Conservation (phyloP, 2,888 invertebrate genomes). For the Leucania comma region DNA sequence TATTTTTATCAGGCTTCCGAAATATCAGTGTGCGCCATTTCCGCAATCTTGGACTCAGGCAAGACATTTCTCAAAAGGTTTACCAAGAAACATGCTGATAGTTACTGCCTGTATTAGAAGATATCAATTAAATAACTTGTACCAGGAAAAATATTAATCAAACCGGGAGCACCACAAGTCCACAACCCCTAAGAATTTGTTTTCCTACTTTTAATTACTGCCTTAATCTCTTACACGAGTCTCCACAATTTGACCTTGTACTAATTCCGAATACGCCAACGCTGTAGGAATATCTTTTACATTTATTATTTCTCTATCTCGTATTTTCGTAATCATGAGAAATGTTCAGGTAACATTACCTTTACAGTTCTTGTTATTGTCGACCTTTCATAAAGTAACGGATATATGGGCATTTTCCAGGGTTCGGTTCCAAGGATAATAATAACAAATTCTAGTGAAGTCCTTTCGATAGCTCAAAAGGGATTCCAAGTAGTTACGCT, state of each 20-base stretch:
- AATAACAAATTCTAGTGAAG: constrained; percentile 29
- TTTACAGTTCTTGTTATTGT: constrained; percentile 23
- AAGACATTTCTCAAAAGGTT: too few relatives aligned
- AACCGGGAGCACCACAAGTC: neutral
- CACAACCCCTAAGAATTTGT: neutral
- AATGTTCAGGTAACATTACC: constrained; percentile 25
- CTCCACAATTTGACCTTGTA: neutral
- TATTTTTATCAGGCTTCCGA: too few relatives aligned
- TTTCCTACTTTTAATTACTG: constrained; percentile 17
- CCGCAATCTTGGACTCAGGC: too few relatives aligned
- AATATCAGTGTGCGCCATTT: too few relatives aligned
- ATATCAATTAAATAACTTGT: too few relatives aligned
- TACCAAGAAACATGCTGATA: neutral
- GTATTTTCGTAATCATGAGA: constrained; percentile 32
- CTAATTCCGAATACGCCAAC: neutral
- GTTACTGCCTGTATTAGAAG: too few relatives aligned
- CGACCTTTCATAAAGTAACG: constrained; percentile 45
- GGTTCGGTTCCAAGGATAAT: constrained; percentile 28
- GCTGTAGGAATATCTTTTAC: constrained; percentile 5
- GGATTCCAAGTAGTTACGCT: constrained; percentile 19
- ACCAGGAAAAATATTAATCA: neutral
- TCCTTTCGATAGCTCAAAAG: constrained; percentile 14
- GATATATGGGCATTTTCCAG: constrained; percentile 22
- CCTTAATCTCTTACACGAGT: constrained; percentile 29
- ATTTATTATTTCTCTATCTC: neutral